Evolutionary conservation across 2,888 invertebrate species (phyloP), one percentile per base, ranked within the genome.

Genomic region (Ormyrus nitidulus): DNA sequence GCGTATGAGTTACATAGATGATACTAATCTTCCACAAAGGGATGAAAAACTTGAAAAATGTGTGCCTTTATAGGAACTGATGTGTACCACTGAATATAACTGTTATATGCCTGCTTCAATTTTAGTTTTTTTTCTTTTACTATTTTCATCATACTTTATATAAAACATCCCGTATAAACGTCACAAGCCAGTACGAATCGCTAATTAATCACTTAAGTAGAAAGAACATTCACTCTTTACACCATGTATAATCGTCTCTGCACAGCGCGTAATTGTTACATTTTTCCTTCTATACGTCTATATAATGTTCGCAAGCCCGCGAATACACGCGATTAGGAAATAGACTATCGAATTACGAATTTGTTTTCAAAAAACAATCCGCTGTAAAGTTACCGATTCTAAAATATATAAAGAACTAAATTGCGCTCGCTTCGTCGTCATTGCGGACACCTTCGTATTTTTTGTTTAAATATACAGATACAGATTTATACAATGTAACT

Each of bases 151-250:
- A 74, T 77, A 84, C 62, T 81, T 84, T 82, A 83, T 87, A 85
- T 85, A 87, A 87, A 87, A 86, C 82, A 85, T 85, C 81, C 83
- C 81, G 81, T 85, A 85, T 86, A 87, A 86, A 86, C 84, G 85
- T 86, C 82, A 84, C 83, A 85, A 87, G 86, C 81, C 77, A 81
- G 82, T 85, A 85, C 77, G 83, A 84, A 85, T 84, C 65, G 81
- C 83, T 84, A 84, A 87, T 85, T 85, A 86, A 87, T 86, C 84
- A 83, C 81, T 77, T 85, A 86, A 86, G 76, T 86, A 86, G 82
- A 86, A 86, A 85, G 85, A 87, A 87, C 84, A 83, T 84, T 85
- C 85, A 83, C 81, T 84, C 83, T 85, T 85, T 85, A 82, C 83
- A 85, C 82, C 84, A 83, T 83, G 76, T 83, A 85, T 86, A 73